Evolutionary conservation across 2,888 invertebrate species (phyloP), one percentile per base, ranked within the genome.

Genomic region (Aporophyla lueneburgensis): DNA sequence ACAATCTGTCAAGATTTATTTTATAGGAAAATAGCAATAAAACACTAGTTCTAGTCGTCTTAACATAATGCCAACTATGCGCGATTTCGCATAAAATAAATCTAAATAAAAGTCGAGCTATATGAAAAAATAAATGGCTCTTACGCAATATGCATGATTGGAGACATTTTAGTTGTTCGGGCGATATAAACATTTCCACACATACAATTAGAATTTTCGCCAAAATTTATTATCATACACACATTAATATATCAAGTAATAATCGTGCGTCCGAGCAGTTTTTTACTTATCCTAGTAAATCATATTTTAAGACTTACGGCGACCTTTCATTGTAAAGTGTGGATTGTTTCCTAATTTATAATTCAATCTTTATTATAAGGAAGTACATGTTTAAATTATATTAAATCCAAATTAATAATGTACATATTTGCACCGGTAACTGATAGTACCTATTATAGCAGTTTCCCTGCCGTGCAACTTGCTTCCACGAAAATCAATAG

Each of bases 141-240:
- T 93, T 92, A 91, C 92, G 93, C 89, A 92, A 92, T 85, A 88
- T 84, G 88, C 86, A 87, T 86, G 90, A 91, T 90, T 78, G 86
- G 89, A 89, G 87, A 87, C 84, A 89, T 91, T 90, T 91, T 88
- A 90, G 88, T 87, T 87, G 89, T 87, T 87, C 86, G 84, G 81
- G 83, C 75, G 87, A 83, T 89, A 92, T 93, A 93, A 93, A 94
- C 82, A 91, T 92, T 91, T 93, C 89, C 88, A 90, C 93, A 90
- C 91, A 84, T 88, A 87, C 89, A 81, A 89, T 87, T 86, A 89
- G 75, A 89, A 88, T 86, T 89, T 89, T 89, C 78, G 71, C 80
- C 81, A 87, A 86, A 89, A 89, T 89, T 87, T 90, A 91, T 87
- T 90, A 90, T 87, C 84, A 83, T 83, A 72, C 78, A 74, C 58